A percentile compares a stretch with the other conserved stretches of the same genome.
Evolutionary conservation across 2,113 vertebrate genomes (phyloP).

Genomic region (Pedionomus torquatus): DNA sequence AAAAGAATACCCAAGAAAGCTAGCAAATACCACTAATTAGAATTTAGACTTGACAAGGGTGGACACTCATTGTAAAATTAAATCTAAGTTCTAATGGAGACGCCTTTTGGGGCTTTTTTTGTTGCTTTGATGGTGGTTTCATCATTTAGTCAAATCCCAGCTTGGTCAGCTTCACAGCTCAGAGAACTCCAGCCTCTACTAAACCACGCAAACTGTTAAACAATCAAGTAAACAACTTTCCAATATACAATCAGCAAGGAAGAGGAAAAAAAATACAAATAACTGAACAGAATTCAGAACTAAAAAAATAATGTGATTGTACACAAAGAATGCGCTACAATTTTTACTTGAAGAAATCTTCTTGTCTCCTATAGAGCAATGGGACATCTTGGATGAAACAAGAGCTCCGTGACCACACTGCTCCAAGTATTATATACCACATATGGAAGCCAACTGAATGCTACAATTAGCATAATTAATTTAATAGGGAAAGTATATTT

Average conservation of each 20-base stretch:
- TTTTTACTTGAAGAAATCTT: neutral
- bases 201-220: neutral
- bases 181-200: neutral
- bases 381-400: neutral
- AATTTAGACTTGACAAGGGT: neutral
- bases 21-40: neutral
- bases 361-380: neutral
- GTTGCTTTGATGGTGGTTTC: neutral
- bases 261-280: neutral
- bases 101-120: neutral
- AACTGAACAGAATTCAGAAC: neutral
- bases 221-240: neutral
- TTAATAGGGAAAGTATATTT: neutral
- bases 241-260: neutral
- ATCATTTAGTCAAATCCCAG: neutral
- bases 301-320: neutral
- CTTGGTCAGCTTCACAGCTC: neutral
- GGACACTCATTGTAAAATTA: neutral
- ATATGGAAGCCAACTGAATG: neutral
- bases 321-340: neutral
- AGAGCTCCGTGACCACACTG: neutral
- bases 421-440: neutral
- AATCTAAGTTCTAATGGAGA: neutral
- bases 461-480: neutral
- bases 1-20: neutral